A percentile compares a stretch with the other conserved stretches of the same genome.
Evolutionary conservation across 1,140 invertebrate species (phyloP).

Genomic region (Schlechtendalia chinensis): DNA sequence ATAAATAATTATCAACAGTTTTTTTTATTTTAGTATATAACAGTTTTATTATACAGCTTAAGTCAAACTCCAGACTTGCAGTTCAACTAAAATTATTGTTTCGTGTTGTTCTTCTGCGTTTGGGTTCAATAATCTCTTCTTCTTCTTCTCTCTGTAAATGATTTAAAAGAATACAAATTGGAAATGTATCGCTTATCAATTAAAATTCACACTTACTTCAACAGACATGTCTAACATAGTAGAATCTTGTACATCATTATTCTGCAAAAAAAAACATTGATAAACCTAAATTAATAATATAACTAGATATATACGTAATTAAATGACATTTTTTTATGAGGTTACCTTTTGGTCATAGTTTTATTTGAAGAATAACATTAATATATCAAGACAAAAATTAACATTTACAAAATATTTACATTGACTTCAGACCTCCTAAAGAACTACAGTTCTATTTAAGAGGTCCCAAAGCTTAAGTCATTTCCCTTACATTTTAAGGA

Average conservation of each 20-base stretch:
- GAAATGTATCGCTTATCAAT: not conserved
- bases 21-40: conserved; percentile 40
- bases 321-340: too few relatives aligned
- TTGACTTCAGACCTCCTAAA: conserved; percentile 36
- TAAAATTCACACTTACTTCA: conserved; percentile 18
- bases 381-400: not conserved
- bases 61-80: not conserved
- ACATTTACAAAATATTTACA: not conserved
- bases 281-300: too few relatives aligned
- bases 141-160: conserved; percentile 44
- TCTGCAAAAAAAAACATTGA: conserved; percentile 4
- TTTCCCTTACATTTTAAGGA: not conserved
- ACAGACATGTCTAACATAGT: conserved; percentile 41
- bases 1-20: conserved; percentile 49
- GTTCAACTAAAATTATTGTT: conserved; percentile 45
- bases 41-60: conserved; percentile 32
- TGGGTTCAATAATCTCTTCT: conserved; percentile 27
- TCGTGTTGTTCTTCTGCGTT: conserved; percentile 35
- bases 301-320: too few relatives aligned
- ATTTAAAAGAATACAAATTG: not conserved
- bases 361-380: not conserved
- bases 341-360: too few relatives aligned
- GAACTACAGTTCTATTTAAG: not conserved
- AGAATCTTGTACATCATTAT: conserved; percentile 31
- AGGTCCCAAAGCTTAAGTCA: conserved; percentile 30